phyloP scores from a whole-genome alignment of 2,113 vertebrate genomes.

The Prionailurus bengalensis region DNA sequence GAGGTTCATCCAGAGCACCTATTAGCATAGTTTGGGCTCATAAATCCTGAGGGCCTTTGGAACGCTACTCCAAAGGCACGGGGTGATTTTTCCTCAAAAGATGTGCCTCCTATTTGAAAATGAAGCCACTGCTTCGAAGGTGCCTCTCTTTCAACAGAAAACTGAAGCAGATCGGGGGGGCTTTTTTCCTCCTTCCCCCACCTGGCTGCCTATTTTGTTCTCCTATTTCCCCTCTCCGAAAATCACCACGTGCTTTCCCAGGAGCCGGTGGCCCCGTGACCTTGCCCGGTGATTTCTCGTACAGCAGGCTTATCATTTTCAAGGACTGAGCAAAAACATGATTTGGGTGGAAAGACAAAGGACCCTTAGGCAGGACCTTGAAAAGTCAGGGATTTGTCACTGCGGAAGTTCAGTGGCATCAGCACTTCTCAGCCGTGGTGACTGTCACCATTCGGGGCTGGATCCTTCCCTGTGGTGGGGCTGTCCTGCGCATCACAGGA shows the following conservation, averaged over 20 bases:
- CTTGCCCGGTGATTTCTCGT: neutral
- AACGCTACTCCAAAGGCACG: slow-evolving; percentile 73
- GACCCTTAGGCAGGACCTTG: neutral
- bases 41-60: slow-evolving; percentile 70
- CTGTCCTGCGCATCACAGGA: neutral
- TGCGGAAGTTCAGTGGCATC: accelerated
- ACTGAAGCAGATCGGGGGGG: neutral
- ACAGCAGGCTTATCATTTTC: neutral
- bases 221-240: slow-evolving; percentile 67
- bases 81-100: slow-evolving; percentile 62
- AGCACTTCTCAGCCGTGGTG: accelerated
- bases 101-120: slow-evolving; percentile 75
- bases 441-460: accelerated
- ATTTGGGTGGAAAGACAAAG: neutral
- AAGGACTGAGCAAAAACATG: accelerated
- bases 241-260: neutral
- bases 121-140: slow-evolving; percentile 72
- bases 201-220: slow-evolving; percentile 66
- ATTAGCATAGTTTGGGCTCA: slow-evolving; percentile 9
- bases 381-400: accelerated
- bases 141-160: slow-evolving; percentile 77
- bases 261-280: neutral
- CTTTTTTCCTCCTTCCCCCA: slow-evolving; percentile 56
- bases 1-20: slow-evolving; percentile 11
- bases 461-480: accelerated